These are phyloP conservation scores for Thecophora atra DNA, from an alignment of 2,888 invertebrate genomes.

Conservation along the genomic window DNA sequence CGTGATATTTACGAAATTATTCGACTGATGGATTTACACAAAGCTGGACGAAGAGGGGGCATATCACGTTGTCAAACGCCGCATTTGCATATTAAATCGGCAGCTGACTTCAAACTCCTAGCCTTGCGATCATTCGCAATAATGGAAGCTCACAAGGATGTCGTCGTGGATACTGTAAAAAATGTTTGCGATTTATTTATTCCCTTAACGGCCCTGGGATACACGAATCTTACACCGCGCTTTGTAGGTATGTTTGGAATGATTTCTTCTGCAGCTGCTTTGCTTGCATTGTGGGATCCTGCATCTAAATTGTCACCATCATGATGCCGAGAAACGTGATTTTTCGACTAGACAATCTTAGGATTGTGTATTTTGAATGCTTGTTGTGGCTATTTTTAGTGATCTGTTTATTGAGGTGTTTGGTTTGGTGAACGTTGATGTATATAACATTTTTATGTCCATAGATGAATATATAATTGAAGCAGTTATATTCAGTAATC, in stretches of 20 bases:
- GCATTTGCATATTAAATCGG: constrained; percentile 53
- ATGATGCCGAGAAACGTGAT: constrained; percentile 46
- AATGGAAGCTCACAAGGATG: constrained; percentile 69
- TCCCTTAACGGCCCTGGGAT: constrained; percentile 83
- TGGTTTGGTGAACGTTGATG: too few species aligned
- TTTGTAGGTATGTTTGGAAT: constrained; percentile 81
- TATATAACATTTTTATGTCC: too few species aligned
- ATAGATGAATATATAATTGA: too few species aligned
- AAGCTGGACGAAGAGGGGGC: constrained; percentile 64
- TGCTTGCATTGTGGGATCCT: constrained; percentile 81
- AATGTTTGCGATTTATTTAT: constrained; percentile 89
- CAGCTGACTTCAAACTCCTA: constrained; percentile 52
- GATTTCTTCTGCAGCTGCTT: constrained; percentile 82
- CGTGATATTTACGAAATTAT: constrained; percentile 87
- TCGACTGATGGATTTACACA: constrained; percentile 71
- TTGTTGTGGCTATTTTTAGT: too few species aligned
- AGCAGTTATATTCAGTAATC: too few species aligned
- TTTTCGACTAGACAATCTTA: too few species aligned
- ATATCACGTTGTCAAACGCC: constrained; percentile 52
- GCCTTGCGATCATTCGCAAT: constrained; percentile 55
- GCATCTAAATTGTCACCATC: constrained; percentile 77
- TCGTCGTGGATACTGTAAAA: constrained; percentile 84
- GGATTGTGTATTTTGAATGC: too few species aligned
- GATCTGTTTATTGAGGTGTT: too few species aligned
- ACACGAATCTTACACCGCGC: constrained; percentile 80